A percentile compares a stretch with the other conserved stretches of the same genome.
These are phyloP conservation scores for Cheilosia vernalis DNA, from an alignment of 2,888 invertebrate species.

Conservation along the genomic window DNA sequence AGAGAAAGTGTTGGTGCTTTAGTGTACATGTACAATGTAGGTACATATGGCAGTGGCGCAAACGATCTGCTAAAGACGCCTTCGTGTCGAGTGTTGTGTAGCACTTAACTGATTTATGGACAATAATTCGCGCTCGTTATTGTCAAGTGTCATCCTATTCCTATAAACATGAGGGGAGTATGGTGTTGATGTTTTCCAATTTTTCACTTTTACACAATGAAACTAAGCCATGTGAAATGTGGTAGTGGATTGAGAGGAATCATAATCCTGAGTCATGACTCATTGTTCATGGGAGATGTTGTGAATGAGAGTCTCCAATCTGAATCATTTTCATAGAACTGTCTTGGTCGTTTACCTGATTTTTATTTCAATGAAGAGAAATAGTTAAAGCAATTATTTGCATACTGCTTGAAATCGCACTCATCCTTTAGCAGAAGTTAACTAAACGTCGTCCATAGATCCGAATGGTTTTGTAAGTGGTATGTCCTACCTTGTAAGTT, in stretches of 20 bases:
- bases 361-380: no score
- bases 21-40: no score
- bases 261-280: background rate
- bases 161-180: background rate
- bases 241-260: background rate
- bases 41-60: background rate
- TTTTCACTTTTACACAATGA: background rate
- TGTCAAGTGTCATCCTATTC: slow-evolving; percentile 3
- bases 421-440: no score
- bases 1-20: slow-evolving; percentile 35
- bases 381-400: no score
- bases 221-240: background rate
- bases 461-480: no score
- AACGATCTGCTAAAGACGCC: background rate
- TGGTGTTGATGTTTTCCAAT: background rate
- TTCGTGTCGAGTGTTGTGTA: slow-evolving; percentile 1
- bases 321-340: no score
- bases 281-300: no score
- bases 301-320: no score
- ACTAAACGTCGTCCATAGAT: no score
- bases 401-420: no score
- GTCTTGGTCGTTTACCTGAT: no score
- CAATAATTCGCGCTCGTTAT: slow-evolving; percentile 30
- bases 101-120: slow-evolving; percentile 13
- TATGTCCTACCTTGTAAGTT: no score